phyloP scores from a whole-genome alignment of 2,113 vertebrate species.

The Stegastes partitus region DNA sequence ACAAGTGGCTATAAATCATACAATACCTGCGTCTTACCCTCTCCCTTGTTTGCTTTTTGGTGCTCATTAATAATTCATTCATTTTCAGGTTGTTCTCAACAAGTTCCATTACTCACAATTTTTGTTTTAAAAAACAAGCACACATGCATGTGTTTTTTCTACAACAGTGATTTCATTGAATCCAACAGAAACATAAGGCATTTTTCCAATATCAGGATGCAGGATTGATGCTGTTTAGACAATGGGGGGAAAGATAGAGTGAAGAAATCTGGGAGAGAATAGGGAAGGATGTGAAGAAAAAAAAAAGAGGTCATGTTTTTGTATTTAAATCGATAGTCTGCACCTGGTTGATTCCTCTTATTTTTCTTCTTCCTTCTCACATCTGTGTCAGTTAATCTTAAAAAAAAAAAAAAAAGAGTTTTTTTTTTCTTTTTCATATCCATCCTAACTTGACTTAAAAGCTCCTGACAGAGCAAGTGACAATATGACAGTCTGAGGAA shows the following conservation, averaged over 20 bases:
- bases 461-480: constrained; percentile 64
- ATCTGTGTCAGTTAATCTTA: constrained; percentile 45
- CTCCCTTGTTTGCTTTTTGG: neutral
- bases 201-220: constrained; percentile 1
- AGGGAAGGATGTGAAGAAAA: constrained; percentile 20
- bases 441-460: constrained; percentile 52
- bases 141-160: neutral
- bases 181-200: neutral
- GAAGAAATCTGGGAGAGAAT: neutral
- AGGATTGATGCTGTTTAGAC: neutral
- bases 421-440: constrained; percentile 34
- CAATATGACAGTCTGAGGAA: constrained; percentile 66
- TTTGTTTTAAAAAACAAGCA: constrained; percentile 13
- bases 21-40: neutral
- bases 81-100: constrained; percentile 1
- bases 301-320: constrained; percentile 56
- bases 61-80: neutral
- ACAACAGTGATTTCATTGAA: neutral
- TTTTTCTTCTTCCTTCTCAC: neutral
- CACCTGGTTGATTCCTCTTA: constrained; percentile 36
- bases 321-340: constrained; percentile 44
- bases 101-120: neutral
- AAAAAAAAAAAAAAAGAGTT: constrained; percentile 23
- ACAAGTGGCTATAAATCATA: constrained; percentile 15
- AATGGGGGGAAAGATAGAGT: neutral